Base-by-base conservation (phyloP, 1,140 invertebrate species). In the Coptotermes formosanus region DNA sequence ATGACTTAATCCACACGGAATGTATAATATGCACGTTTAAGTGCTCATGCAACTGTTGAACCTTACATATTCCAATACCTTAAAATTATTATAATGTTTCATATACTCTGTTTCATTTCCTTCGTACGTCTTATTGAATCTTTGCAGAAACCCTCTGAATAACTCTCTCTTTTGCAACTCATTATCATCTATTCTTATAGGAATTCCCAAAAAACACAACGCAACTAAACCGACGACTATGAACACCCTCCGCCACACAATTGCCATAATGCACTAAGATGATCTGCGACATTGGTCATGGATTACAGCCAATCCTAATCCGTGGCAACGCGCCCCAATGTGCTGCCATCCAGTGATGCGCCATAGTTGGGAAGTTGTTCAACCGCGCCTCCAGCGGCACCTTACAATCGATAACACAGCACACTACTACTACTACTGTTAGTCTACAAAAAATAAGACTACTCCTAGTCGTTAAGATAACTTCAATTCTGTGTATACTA, bases 91-190 rank as follows among this genome's bases (percentile, higher is more conserved):
- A 87, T 94, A 93, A 90, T 94, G 92, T 45, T 89, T 90, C 85
- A 92, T 89, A 88, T 94, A 95, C 89, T 94, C 93, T 0, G 89
- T 89, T 0, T 92, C 89, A 89, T 93, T 90, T 85, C 91, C 89
- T 90, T 89, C 91, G 89, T 96, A 96, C 83, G 92, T 91, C 92
- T 95, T 96, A 88, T 95, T 95, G 88, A 93, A 95, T 86, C 92
- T 92, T 85, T 90, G 69, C 30, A 95, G 91, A 88, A 94, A 96
- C 82, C 91, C 89, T 85, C 93, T 89, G 88, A 95, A 96, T 87
- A 93, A 90, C 83, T 92, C 89, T 81, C 91, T 82, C 64, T 84
- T 23, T 86, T 84, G 88, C 69, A 91, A 89, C 83, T 90, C 87
- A 11, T 87, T 88, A 8, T 85, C 88, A 48, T 91, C 87, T 1